phyloP scores from a whole-genome alignment of 2,888 invertebrate genomes.

The Petrolisthes manimaculis region DNA sequence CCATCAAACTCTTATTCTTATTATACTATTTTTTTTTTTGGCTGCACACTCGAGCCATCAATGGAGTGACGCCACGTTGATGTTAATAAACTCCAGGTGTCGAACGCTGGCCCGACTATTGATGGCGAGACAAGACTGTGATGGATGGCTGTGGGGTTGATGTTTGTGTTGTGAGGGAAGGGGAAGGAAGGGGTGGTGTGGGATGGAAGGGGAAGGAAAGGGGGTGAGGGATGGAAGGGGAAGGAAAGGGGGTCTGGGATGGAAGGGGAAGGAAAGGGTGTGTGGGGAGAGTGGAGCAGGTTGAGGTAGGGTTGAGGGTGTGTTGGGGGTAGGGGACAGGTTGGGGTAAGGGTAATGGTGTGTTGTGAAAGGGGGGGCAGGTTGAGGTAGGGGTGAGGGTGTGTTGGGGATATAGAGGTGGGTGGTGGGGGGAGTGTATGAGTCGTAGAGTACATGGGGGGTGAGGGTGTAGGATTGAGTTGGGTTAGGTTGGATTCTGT shows the following conservation, averaged over 20 bases:
- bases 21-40: no score
- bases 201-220: neutral
- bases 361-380: no score
- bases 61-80: neutral
- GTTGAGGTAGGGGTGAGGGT: no score
- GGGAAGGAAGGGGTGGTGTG: neutral
- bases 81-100: neutral
- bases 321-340: neutral
- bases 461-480: no score
- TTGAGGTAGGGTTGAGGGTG: neutral
- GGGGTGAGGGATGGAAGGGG: neutral
- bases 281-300: neutral
- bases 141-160: neutral
- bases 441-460: no score
- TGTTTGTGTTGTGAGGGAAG: neutral
- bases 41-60: no score
- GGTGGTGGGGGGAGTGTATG: slow-evolving; percentile 5
- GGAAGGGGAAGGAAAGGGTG: neutral
- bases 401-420: neutral
- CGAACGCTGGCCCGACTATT: neutral
- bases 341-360: no score
- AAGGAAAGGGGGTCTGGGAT: neutral
- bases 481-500: no score
- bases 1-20: no score
- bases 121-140: neutral